Base-by-base conservation (phyloP, 2,888 invertebrate genomes). In the Chaitophorus viminalis region DNA sequence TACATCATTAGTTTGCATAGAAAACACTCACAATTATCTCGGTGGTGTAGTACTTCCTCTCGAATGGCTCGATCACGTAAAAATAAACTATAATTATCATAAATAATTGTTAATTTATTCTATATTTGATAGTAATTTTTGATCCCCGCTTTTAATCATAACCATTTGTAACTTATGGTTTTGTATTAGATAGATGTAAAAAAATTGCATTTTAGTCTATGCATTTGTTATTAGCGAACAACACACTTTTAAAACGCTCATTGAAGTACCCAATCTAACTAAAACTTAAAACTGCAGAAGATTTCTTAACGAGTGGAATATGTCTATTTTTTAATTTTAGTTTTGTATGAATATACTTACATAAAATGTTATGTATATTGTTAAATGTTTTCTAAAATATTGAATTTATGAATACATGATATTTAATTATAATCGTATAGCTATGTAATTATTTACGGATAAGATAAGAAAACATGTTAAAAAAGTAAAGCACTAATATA, bases 11-110 rank as follows among this genome's bases (percentile, higher is more conserved):
- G 94, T 98, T 25, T 94, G 95, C 81, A 94, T 98, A 14, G 99
- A 99, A 92, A 98, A 98, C 91, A 98, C 98, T 0, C 97, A 98
- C 90, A 97, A 97, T 90, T 94, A 94, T 90, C 96, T 96, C 91
- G 97, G 97, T 25, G 99, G 99, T 65, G 95, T 95, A 92, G 94
- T 95, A 0, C 90, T 99, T 8, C 96, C 98, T 0, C 91, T 96
- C 39, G 92, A 94, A 60, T 99, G 96, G 95, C 91, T 99, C 82
- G 94, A 95, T 90, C 93, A 95, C 90, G 93, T 93, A 90, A 72
- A 65, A 25, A 68, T 68, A 1, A n/a, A 68, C 25, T 68, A 11
- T 11, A n/a, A 29, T 3, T 11, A 25, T 46, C 1, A 46, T 14
- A 29, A 68, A 68, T 68, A 29, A n/a, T 54, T 65, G 4, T 65